Base-by-base conservation (phyloP, 2,888 invertebrate species). In the Loripinus fragilis region DNA sequence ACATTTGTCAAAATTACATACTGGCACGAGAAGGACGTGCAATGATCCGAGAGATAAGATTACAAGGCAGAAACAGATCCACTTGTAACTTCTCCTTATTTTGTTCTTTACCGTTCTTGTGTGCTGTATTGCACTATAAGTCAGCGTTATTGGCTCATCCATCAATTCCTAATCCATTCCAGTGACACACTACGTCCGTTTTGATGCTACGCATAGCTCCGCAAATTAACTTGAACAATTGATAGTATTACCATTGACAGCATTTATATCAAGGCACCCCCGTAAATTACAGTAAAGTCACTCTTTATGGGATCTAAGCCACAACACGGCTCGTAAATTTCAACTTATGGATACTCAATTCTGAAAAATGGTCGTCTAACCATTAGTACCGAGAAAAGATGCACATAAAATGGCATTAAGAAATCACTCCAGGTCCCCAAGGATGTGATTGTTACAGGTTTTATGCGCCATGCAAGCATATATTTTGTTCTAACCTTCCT, bases 171-270 rank as follows among this genome's bases (percentile, higher is more conserved):
- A 67, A 67, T 45, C 67, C 67, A 67, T 67, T 67, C 33, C 25
- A 28, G 67, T 67, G 67, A 67, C 67, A 67, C 25, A 28, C 45
- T 45, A 41, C 67, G 67, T 67, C 67, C 41, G 67, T 45, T 67
- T 25, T 45, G 42, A 41, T 45, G 67, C 67, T n/a, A 8, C 28
- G 23, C 67, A 45, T 67, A 41, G 67, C 67, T 45, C 25, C 25
- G 67, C 67, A 67, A 67, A 67, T 67, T 67, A 67, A 67, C 67
- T 67, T 67, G 67, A 67, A 67, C 67, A 67, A 67, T 41, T 67
- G 67, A 52, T 70, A 48, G 50, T 42, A 69, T 69, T 25, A 33
- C 35, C 38, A 52, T 15, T 70, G 70, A 70, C 52, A 52, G 50
- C 50, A 33, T 50, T 48, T 48, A 70, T 33, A 70, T 50, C 70